Evolutionary conservation across 2,888 invertebrate species (phyloP).

Genomic region (Noctua fimbriata): DNA sequence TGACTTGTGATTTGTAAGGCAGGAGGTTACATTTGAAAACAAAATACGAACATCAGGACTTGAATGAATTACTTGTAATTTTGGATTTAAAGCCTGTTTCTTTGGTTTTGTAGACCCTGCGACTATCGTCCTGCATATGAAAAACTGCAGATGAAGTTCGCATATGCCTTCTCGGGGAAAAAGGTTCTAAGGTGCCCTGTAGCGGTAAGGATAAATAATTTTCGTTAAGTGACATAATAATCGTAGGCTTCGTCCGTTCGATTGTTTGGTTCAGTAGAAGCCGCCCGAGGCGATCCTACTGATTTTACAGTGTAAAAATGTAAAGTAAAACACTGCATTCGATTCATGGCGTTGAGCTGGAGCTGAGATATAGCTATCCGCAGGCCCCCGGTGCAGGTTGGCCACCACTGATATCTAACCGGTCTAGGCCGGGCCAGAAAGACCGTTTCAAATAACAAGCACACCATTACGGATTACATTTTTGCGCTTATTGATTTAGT

Average conservation of each 20-base stretch:
- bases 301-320: not conserved
- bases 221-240: not conserved
- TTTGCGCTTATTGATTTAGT: too few species aligned
- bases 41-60: not conserved
- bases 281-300: not conserved
- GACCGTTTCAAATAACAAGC: too few species aligned
- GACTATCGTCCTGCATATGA: slow-evolving; percentile 83
- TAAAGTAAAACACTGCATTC: not conserved
- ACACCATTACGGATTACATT: too few species aligned
- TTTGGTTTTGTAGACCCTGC: slow-evolving; percentile 77
- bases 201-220: slow-evolving; percentile 72
- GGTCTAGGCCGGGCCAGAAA: too few species aligned
- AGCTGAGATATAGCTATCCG: not conserved
- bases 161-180: slow-evolving; percentile 84
- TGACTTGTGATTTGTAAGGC: not conserved
- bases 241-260: not conserved
- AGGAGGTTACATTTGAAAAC: not conserved
- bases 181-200: slow-evolving; percentile 84
- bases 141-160: slow-evolving; percentile 83
- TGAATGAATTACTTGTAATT: not conserved
- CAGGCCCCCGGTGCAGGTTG: too few species aligned
- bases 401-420: too few species aligned
- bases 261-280: too few species aligned
- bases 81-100: not conserved
- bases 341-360: not conserved